phyloP scores from a whole-genome alignment of 2,113 vertebrate genomes.

The Mungos mungo region DNA sequence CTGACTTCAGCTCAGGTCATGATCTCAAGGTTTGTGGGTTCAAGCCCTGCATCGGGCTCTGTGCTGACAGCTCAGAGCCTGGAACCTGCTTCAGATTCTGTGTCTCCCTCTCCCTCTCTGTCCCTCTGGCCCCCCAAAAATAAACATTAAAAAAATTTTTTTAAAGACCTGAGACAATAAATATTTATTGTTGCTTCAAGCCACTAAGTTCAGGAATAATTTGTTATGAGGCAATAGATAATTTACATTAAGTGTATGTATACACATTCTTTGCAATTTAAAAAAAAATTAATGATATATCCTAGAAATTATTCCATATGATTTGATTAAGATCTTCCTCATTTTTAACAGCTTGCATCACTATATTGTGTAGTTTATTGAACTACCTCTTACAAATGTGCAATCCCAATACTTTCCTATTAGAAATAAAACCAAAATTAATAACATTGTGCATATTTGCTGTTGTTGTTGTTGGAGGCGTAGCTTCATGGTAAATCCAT shows the following conservation, averaged over 20 bases:
- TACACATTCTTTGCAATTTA: background rate
- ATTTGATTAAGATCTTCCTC: background rate
- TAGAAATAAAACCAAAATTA: background rate
- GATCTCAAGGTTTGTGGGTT: too few species aligned
- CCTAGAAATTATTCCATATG: background rate
- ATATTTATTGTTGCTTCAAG: background rate
- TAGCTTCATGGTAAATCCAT: background rate
- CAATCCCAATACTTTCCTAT: background rate
- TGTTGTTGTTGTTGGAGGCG: too few species aligned
- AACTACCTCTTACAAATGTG: background rate
- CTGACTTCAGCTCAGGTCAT: too few species aligned
- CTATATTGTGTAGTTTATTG: background rate
- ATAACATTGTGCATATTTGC: too few species aligned
- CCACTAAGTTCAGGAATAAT: background rate
- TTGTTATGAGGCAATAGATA: background rate
- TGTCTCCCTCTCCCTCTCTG: too few species aligned
- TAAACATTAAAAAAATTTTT: too few species aligned
- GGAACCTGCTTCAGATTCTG: too few species aligned
- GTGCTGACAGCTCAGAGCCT: too few species aligned
- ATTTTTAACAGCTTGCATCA: background rate
- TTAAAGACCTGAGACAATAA: background rate
- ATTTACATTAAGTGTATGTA: background rate
- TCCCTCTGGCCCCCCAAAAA: too few species aligned
- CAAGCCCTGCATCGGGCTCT: too few species aligned
- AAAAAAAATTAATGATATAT: background rate